These are phyloP conservation scores for Neocrepidodera transversa DNA, from an alignment of 2,888 invertebrate genomes.

Conservation along the genomic window DNA sequence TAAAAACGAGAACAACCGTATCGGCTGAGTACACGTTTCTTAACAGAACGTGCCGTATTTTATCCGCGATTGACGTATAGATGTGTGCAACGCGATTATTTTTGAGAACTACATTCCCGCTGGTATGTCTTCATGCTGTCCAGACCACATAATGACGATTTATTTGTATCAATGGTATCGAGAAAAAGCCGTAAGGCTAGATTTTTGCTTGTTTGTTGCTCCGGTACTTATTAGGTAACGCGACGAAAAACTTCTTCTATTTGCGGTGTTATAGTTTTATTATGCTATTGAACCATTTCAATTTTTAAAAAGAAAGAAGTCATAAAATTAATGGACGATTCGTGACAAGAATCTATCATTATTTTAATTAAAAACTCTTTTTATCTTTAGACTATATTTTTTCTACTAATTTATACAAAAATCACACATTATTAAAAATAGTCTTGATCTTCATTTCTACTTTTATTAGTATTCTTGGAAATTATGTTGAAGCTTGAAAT, in stretches of 20 bases:
- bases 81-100: conserved; percentile 56
- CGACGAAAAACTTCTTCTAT: conserved; percentile 39
- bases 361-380: no score
- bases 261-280: conserved; percentile 48
- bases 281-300: conserved; percentile 43
- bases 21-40: conserved; percentile 52
- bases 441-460: no score
- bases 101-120: conserved; percentile 58
- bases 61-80: conserved; percentile 56
- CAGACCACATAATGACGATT: conserved; percentile 56
- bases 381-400: no score
- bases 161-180: conserved; percentile 51
- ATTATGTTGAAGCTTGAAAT: no score
- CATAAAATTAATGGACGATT: conserved; percentile 42
- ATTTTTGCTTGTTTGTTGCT: conserved; percentile 50
- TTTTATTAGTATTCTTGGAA: no score
- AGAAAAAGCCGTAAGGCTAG: conserved; percentile 49
- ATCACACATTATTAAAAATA: no score
- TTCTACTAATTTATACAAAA: no score
- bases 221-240: conserved; percentile 48
- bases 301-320: conserved; percentile 46
- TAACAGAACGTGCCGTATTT: conserved; percentile 53
- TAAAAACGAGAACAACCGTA: conserved; percentile 53
- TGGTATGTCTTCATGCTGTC: conserved; percentile 57
- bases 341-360: conserved; percentile 20